phyloP scores from a whole-genome alignment of 2,113 vertebrate genomes.

The Leucopternis melanops region DNA sequence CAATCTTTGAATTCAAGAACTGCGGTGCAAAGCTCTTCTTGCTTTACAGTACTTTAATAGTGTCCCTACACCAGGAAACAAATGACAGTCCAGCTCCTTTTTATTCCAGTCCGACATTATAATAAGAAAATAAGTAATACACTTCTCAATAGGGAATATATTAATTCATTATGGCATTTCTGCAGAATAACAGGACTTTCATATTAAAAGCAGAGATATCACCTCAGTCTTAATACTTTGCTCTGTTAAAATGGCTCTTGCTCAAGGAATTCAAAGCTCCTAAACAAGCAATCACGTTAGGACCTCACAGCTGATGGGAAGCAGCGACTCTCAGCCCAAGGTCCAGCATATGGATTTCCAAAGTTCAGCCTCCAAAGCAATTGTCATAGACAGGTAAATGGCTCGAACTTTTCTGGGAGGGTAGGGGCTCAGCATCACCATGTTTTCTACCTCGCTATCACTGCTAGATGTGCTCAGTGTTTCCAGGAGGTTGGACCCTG shows the following conservation, averaged over 20 bases:
- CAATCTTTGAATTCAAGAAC: slow-evolving; percentile 37
- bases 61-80: neutral
- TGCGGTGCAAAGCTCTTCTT: neutral
- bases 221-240: neutral
- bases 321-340: neutral
- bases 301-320: neutral
- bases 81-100: neutral
- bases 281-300: neutral
- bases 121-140: neutral
- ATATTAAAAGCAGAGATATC: neutral
- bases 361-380: neutral
- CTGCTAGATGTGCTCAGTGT: too few species aligned
- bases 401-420: neutral
- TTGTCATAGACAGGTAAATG: neutral
- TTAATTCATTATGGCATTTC: slow-evolving; percentile 3
- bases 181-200: neutral
- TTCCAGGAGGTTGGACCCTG: neutral
- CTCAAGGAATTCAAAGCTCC: neutral
- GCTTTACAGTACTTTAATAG: neutral
- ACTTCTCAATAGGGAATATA: neutral
- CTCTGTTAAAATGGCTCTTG: neutral
- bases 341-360: fast-evolving
- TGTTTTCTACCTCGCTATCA: neutral
- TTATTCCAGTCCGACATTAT: neutral
- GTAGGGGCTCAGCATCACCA: fast-evolving